phyloP scores from a whole-genome alignment of 30 jellyfish, hydroid and myxozoan species.

The Chrysaora quinquecirrha region DNA sequence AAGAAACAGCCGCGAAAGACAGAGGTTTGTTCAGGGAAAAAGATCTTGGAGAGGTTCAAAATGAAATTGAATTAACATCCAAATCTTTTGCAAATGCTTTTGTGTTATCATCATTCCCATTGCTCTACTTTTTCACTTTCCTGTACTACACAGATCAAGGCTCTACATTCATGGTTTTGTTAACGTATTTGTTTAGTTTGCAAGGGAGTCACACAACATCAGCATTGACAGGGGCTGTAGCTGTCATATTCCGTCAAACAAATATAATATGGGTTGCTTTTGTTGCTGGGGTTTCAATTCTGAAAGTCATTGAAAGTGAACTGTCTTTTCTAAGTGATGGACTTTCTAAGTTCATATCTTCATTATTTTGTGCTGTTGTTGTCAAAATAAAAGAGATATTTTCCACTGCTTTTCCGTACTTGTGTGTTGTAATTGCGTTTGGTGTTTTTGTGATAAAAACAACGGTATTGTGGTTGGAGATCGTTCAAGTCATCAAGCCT shows the following conservation, averaged over 20 bases:
- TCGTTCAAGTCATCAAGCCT: constrained; percentile 90
- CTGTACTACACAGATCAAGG: constrained; percentile 97
- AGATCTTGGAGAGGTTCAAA: background rate
- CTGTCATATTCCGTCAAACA: constrained; percentile 93
- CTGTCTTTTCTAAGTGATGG: constrained; percentile 26
- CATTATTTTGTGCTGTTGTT: constrained; percentile 12
- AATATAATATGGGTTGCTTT: constrained; percentile 92
- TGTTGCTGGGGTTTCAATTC: constrained; percentile 54
- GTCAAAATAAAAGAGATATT: constrained; percentile 2
- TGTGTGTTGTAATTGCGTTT: constrained; percentile 57
- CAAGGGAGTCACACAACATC: constrained; percentile 63
- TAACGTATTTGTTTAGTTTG: constrained; percentile 61
- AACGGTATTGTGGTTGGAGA: constrained; percentile 98
- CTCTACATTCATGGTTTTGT: constrained; percentile 77
- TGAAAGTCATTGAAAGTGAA: constrained; percentile 31
- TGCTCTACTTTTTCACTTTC: constrained; percentile 79
- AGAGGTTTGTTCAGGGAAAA: background rate
- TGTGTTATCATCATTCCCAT: constrained; percentile 69
- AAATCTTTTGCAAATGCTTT: constrained; percentile 61
- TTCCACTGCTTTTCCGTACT: constrained; percentile 55
- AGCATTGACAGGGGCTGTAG: constrained; percentile 75
- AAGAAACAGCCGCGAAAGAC: constrained; percentile 3
- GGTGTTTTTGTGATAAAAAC: constrained; percentile 72
- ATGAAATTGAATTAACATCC: background rate
- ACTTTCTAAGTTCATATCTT: background rate